Conservation (phyloP, 1,140 invertebrate genomes). For the Bemisia tabaci region DNA sequence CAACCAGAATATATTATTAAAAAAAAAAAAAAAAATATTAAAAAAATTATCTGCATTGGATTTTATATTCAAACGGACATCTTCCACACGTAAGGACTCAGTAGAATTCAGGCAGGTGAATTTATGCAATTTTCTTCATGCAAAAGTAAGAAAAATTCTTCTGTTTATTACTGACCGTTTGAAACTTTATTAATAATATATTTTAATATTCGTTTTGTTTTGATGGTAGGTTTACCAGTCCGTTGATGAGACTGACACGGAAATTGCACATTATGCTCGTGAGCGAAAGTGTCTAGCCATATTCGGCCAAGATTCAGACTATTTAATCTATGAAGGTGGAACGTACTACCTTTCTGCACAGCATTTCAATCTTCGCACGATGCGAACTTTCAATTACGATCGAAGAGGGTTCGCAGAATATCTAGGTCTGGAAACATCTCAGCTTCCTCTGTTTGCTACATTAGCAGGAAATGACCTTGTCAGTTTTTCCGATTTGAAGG, state of each 20-base stretch:
- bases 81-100: too few species aligned
- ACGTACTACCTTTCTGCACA: constrained; percentile 27
- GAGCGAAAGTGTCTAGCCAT: constrained; percentile 28
- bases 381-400: constrained; percentile 28
- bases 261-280: constrained; percentile 27
- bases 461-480: constrained; percentile 30
- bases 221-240: constrained; percentile 23
- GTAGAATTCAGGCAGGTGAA: too few species aligned
- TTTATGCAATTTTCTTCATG: too few species aligned
- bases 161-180: too few species aligned
- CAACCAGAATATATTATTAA: too few species aligned
- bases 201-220: not conserved
- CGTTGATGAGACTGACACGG: constrained; percentile 28
- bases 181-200: too few species aligned
- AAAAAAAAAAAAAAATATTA: too few species aligned
- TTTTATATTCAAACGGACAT: too few species aligned
- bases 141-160: too few species aligned
- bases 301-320: constrained; percentile 30
- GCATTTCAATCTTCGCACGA: constrained; percentile 25
- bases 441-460: constrained; percentile 28
- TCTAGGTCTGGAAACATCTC: constrained; percentile 20
- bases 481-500: constrained; percentile 20
- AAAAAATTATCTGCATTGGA: too few species aligned
- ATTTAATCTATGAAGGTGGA: constrained; percentile 27
- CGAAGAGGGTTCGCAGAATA: constrained; percentile 21